These are phyloP conservation scores for Myrmecobius fasciatus DNA, from an alignment of 2,113 vertebrate species.

Conservation along the genomic window DNA sequence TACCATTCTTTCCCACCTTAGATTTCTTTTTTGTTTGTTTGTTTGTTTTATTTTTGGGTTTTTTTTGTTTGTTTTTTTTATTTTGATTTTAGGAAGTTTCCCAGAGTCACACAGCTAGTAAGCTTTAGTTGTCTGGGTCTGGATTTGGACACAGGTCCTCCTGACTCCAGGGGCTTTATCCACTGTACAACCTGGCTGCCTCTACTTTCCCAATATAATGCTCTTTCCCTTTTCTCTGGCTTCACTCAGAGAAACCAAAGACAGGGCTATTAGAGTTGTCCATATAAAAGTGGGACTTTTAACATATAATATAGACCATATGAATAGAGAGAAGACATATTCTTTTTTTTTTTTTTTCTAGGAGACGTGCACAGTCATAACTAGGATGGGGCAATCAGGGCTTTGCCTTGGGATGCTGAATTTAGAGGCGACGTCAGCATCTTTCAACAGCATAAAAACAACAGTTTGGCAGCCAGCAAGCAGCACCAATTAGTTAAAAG, in stretches of 20 bases:
- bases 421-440: neutral
- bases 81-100: neutral
- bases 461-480: neutral
- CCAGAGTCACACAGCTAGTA: neutral
- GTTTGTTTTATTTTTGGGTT: neutral
- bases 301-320: neutral
- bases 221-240: constrained; percentile 39
- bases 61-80: no score
- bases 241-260: neutral
- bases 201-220: neutral
- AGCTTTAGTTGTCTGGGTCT: neutral
- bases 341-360: neutral
- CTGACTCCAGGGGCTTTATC: neutral
- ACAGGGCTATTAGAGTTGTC: neutral
- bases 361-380: neutral
- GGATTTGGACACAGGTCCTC: neutral
- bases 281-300: neutral
- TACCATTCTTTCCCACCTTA: neutral
- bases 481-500: neutral
- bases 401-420: neutral
- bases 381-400: neutral
- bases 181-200: neutral
- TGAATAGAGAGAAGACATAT: neutral
- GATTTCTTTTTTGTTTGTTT: neutral
- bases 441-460: neutral